These are phyloP conservation scores for Tetragnatha versicolor DNA, from an alignment of 1,140 invertebrate species.

Conservation along the genomic window DNA sequence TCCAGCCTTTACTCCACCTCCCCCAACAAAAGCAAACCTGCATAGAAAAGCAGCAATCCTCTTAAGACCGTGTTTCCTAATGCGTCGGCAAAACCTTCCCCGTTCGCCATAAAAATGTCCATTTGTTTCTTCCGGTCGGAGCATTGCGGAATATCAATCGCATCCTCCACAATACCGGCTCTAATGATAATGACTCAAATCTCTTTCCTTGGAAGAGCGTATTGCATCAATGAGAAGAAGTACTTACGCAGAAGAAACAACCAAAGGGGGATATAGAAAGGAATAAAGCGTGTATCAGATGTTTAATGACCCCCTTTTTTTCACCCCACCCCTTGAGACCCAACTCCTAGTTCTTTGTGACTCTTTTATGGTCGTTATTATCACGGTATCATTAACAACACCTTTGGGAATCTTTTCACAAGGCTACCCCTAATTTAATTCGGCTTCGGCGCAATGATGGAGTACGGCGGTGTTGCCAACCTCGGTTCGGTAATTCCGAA, in stretches of 20 bases:
- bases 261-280: not conserved
- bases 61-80: too few species aligned
- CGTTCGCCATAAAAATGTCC: not conserved
- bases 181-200: conserved; percentile 19
- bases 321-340: not conserved
- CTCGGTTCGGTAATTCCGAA: too few species aligned
- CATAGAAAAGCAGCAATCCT: too few species aligned
- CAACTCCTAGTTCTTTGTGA: not conserved
- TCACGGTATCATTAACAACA: conserved; percentile 19
- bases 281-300: not conserved
- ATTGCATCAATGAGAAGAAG: not conserved
- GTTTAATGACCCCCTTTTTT: conserved; percentile 26
- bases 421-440: conserved; percentile 12
- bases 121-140: not conserved
- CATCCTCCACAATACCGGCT: not conserved
- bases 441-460: not conserved
- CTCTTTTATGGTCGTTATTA: conserved; percentile 9
- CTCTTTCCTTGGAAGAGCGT: not conserved
- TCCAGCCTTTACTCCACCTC: too few species aligned
- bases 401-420: not conserved
- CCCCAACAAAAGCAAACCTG: too few species aligned
- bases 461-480: not conserved
- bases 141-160: not conserved
- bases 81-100: too few species aligned
- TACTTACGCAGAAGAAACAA: not conserved